Base-by-base conservation (phyloP, 2,797 vertebrate genomes). In the Podargus strigoides region DNA sequence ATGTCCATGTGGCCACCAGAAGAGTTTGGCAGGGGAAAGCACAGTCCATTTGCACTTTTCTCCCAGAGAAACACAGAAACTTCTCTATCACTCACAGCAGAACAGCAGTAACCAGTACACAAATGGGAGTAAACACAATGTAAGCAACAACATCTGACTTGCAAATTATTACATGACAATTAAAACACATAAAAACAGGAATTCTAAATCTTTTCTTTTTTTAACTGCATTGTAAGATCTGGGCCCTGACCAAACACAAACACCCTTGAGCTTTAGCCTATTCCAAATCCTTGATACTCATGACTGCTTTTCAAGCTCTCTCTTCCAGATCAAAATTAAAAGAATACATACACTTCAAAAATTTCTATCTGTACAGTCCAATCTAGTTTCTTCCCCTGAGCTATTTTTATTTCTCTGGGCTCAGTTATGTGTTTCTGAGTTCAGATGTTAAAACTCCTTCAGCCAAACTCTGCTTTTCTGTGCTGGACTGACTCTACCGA, bases 1-100 rank as follows among this genome's bases (percentile, higher is more conserved):
- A 32, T 59, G 90, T 95, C 94, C 94, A 89, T 96, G 95, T 96
- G 95, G 95, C 96, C 95, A 96, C 96, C 95, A 93, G 81, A 94
- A 95, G 95, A 95, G 95, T 63, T 77, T 97, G 96, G 96, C 96
- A 95, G 58, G 24, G 49, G 77, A 75, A 77, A 89, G 60, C 90
- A 69, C 36, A 53, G 68, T 21, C 88, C 88, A 80, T 93, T 93
- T 96, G 91, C 88, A 96, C 91, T 94, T 70, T 87, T 83, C 95
- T 96, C 89, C 95, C 41, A 19, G 5, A 73, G 94, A 93, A 96
- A 94, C 80, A 70, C 0, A 3, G n/a, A 94, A 85, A 56, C 91
- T 95, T 55, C 86, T 86, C 77, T 80, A 82, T 67, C 95, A n/a
- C 92, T 94, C 87, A 78, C 37, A 95, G 91, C 82, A 59, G 62